These are phyloP conservation scores for Phenacoccus solenopsis DNA, from an alignment of 1,140 invertebrate species.

Conservation along the genomic window DNA sequence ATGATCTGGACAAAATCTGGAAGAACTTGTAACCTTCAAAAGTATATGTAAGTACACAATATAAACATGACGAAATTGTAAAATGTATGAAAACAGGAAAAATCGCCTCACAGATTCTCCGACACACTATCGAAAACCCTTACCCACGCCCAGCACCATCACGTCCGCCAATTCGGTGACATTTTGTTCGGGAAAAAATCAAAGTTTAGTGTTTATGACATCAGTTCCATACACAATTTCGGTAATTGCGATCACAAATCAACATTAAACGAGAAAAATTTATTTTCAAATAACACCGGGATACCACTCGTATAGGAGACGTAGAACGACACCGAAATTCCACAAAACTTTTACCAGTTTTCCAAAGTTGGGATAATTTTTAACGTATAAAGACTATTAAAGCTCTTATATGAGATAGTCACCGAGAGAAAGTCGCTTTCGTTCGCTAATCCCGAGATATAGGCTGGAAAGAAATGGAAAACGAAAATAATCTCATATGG, in stretches of 20 bases:
- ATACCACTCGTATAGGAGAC: no score
- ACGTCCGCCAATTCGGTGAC: no score
- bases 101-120: no score
- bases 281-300: not conserved
- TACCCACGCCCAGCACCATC: no score
- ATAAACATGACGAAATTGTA: no score
- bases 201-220: not conserved
- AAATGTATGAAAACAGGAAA: no score
- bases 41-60: no score
- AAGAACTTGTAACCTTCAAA: no score
- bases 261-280: not conserved
- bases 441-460: not conserved
- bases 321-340: not conserved
- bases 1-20: no score
- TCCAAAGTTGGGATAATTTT: not conserved
- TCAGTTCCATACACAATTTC: not conserved
- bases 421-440: not conserved
- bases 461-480: not conserved
- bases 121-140: no score
- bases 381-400: not conserved
- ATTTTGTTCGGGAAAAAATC: not conserved
- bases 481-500: not conserved
- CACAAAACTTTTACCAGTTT: not conserved
- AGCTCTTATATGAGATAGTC: not conserved
- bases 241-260: conserved; percentile 1